A percentile compares a stretch with the other conserved stretches of the same genome.
Conservation (phyloP, 1,140 invertebrate genomes). For the Drosophila setifemur region DNA sequence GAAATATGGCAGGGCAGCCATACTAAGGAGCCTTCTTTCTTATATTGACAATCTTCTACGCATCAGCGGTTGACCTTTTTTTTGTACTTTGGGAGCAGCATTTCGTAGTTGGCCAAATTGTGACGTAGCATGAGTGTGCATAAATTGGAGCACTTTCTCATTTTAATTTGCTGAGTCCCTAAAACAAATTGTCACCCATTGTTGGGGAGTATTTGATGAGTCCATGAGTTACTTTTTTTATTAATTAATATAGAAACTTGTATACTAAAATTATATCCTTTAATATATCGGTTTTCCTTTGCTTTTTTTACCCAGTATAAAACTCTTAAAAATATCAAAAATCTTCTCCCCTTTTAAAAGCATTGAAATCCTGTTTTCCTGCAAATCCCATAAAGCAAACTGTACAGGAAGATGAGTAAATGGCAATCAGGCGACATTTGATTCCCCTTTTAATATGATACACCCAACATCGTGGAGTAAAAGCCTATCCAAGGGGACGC, state of each 20-base stretch:
- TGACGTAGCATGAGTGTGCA: neutral
- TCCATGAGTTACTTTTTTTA: neutral
- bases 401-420: neutral
- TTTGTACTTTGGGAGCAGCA: neutral
- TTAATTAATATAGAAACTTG: too few species aligned
- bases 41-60: neutral
- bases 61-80: neutral
- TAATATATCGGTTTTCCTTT: too few species aligned
- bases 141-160: constrained; percentile 10
- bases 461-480: neutral
- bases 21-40: constrained; percentile 2
- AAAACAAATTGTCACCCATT: neutral
- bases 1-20: constrained; percentile 7
- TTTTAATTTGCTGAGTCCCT: neutral
- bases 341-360: too few species aligned
- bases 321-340: too few species aligned
- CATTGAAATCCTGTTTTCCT: too few species aligned
- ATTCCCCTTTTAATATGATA: constrained; percentile 20
- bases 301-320: too few species aligned
- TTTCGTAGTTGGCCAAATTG: neutral
- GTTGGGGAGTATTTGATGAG: neutral
- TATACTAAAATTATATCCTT: too few species aligned
- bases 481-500: constrained; percentile 31
- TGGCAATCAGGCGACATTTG: constrained; percentile 9
- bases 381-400: constrained; percentile 13